Conservation (phyloP, 2,888 invertebrate genomes). For the Tenthredo notha region DNA sequence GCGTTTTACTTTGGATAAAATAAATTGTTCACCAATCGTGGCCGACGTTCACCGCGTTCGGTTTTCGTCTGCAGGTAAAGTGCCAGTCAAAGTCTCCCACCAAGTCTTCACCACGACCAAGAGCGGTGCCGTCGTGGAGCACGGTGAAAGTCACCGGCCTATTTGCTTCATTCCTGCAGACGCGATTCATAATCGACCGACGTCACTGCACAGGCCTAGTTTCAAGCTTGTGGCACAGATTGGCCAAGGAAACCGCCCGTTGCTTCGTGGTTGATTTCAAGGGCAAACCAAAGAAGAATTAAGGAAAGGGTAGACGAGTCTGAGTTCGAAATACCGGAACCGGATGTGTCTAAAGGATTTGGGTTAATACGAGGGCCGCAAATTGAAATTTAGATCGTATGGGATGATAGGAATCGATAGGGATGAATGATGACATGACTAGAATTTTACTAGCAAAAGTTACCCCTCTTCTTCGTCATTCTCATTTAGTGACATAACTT, state of each 20-base stretch:
- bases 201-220: constrained; percentile 68
- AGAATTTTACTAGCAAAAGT: not conserved
- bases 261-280: constrained; percentile 42
- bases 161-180: constrained; percentile 73
- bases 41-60: constrained; percentile 60
- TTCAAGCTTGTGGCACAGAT: constrained; percentile 61
- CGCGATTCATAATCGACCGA: constrained; percentile 60
- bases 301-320: not conserved
- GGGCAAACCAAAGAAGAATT: constrained; percentile 37
- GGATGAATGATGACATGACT: not conserved
- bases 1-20: constrained; percentile 58
- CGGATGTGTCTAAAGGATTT: not conserved
- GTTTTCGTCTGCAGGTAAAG: constrained; percentile 59
- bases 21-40: constrained; percentile 55
- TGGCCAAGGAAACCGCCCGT: constrained; percentile 52
- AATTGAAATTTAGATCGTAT: not conserved
- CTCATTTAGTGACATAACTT: not conserved
- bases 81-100: constrained; percentile 54
- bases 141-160: constrained; percentile 77
- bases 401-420: not conserved
- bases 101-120: constrained; percentile 57
- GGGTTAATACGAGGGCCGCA: not conserved
- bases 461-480: not conserved
- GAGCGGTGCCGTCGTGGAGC: constrained; percentile 58
- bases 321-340: constrained; percentile 9